Evolutionary conservation across 2,888 invertebrate genomes (phyloP).

Genomic region (Callyntrura sp.): DNA sequence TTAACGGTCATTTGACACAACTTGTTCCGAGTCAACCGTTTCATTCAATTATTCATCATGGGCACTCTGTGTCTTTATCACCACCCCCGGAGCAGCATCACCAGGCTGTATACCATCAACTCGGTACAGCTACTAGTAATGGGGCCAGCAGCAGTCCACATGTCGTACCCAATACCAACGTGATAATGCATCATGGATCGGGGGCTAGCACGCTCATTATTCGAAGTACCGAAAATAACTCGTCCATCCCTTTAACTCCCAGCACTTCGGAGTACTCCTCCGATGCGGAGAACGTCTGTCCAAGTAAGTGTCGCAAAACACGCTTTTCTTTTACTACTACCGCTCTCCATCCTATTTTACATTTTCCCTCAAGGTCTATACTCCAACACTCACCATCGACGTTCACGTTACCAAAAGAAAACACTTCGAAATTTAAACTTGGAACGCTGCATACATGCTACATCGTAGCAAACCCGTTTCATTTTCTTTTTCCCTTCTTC

Average conservation of each 20-base stretch:
- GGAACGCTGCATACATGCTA: too few species aligned
- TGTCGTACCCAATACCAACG: slow-evolving; percentile 78
- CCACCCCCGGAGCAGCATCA: slow-evolving; percentile 78
- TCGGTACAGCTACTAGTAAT: neutral
- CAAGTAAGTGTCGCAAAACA: slow-evolving; percentile 85
- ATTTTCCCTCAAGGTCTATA: slow-evolving; percentile 1
- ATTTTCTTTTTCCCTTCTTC: too few species aligned
- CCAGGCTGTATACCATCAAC: slow-evolving; percentile 69
- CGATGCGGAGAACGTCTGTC: slow-evolving; percentile 89
- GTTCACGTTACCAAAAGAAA: too few species aligned
- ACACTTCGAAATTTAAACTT: too few species aligned
- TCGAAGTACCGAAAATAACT: slow-evolving; percentile 72
- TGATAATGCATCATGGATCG: slow-evolving; percentile 79
- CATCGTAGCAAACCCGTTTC: too few species aligned
- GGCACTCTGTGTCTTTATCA: slow-evolving; percentile 76
- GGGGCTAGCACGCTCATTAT: slow-evolving; percentile 72
- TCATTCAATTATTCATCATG: slow-evolving; percentile 75
- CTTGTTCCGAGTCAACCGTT: slow-evolving; percentile 81
- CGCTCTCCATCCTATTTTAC: neutral
- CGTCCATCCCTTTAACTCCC: slow-evolving; percentile 87
- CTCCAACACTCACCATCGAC: too few species aligned
- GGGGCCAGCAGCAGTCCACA: slow-evolving; percentile 69
- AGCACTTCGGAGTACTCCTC: slow-evolving; percentile 91
- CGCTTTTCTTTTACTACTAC: neutral
- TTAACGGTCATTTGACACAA: slow-evolving; percentile 76